Evolutionary conservation across 2,797 vertebrate genomes (phyloP), one percentile per base, ranked within the genome.

Genomic region (Brachyrhaphis roseni): DNA sequence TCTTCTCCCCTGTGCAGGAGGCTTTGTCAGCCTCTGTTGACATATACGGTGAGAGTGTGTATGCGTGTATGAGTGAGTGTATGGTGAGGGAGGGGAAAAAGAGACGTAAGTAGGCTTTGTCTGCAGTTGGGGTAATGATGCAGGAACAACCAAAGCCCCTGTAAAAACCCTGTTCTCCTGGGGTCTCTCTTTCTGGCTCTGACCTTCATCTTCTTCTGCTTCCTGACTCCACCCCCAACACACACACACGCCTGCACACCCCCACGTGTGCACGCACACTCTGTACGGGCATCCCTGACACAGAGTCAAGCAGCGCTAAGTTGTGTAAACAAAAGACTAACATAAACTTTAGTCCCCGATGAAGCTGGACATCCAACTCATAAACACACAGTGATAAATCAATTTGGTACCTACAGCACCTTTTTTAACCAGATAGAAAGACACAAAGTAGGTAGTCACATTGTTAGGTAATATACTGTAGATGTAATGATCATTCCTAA

Each of bases 101-200:
- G 87, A 91, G 87, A 91, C 89, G 89, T 92, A 92, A 91, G 92
- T 89, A 89, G 92, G 93, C 92, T 92, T 91, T 93, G 93, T 94
- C 93, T 93, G 95, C 93, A 95, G 94, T 95, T 84, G 85, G 94
- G 96, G 96, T 97, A 98, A 97, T 97, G 97, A 97, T 96, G 97
- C 96, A 93, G 96, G 93, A 95, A 94, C 72, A 90, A 96, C 94
- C 94, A 93, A 93, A 97, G 94, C 94, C 91, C 89, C 91, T 55
- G 95, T 95, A 96, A 95, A 96, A 93, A 84, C 91, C 92, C 68
- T 39, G 86, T 90, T 97, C 96, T 96, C 96, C 39, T 87, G 97
- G 95, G 96, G 92, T 96, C 85, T 78, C 85, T 86, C n/a, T 36
- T 55, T 59, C 75, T 66, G 77, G 77, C 74, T 88, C 79, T 87